Percentiles rank a stretch among this genome's conserved stretches.
phyloP scores from a whole-genome alignment of 1,140 invertebrate species.

The Metopolophium dirhodum region DNA sequence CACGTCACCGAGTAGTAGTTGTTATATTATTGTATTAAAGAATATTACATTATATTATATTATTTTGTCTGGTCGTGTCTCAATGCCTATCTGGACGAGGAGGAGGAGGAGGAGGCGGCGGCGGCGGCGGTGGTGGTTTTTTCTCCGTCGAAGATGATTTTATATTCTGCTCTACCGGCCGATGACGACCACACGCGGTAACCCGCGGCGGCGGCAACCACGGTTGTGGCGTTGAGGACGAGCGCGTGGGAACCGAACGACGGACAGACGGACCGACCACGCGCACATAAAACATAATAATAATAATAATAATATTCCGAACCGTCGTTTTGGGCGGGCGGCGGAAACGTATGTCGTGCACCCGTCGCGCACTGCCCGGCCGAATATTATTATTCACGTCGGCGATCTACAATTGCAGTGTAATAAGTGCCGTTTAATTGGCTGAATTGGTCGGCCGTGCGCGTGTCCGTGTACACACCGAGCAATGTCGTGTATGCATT shows the following conservation, averaged over 20 bases:
- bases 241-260: not conserved
- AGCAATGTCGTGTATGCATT: not conserved
- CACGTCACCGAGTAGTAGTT: not conserved
- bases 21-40: not conserved
- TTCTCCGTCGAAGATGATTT: not conserved
- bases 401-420: not conserved
- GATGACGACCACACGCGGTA: not conserved
- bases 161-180: not conserved
- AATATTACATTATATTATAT: not conserved
- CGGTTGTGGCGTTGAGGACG: not conserved
- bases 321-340: not conserved
- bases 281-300: not conserved
- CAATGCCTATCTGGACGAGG: not conserved
- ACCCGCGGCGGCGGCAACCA: not conserved
- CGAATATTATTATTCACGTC: not conserved
- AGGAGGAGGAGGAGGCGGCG: not conserved
- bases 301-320: not conserved
- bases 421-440: constrained; percentile 41
- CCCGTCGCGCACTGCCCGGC: not conserved
- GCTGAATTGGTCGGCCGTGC: constrained; percentile 18
- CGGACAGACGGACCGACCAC: not conserved
- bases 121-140: not conserved
- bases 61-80: not conserved
- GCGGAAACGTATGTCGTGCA: not conserved
- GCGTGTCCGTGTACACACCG: not conserved